phyloP scores from a whole-genome alignment of 2,888 invertebrate genomes.

The Cantharis rustica region DNA sequence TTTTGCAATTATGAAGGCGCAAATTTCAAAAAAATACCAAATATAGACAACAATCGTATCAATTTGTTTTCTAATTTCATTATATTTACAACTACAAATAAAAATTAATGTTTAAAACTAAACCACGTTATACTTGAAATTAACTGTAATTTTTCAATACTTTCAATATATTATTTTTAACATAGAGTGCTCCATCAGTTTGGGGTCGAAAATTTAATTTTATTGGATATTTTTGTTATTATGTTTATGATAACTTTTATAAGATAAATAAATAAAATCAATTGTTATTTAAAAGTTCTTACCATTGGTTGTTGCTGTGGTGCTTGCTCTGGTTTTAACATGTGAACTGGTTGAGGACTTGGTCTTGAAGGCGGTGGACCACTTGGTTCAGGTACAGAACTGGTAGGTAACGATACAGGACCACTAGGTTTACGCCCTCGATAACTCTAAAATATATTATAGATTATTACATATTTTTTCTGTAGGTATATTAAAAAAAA shows the following conservation, averaged over 20 bases:
- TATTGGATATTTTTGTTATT: too few relatives aligned
- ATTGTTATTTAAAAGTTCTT: conserved; percentile 28
- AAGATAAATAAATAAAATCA: background rate
- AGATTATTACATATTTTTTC: background rate
- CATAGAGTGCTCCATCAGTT: too few relatives aligned
- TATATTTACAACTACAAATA: background rate
- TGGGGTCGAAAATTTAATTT: too few relatives aligned
- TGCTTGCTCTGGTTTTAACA: conserved; percentile 48
- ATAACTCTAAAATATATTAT: conserved; percentile 53
- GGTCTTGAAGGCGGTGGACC: conserved; percentile 48
- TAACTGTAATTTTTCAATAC: too few relatives aligned
- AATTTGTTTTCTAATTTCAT: background rate
- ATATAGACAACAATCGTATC: background rate
- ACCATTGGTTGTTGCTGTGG: conserved; percentile 57
- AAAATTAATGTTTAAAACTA: too few relatives aligned
- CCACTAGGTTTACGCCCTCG: conserved; percentile 55
- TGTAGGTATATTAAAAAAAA: too few relatives aligned
- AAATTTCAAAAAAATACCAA: background rate
- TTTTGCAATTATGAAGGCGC: background rate
- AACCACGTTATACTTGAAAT: too few relatives aligned
- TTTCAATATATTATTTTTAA: too few relatives aligned
- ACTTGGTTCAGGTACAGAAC: conserved; percentile 43
- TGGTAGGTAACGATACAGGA: conserved; percentile 45
- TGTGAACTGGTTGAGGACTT: conserved; percentile 49
- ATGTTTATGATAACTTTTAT: too few relatives aligned